Base-by-base conservation (phyloP, 2,113 vertebrate genomes). In the Lepus timidus region DNA sequence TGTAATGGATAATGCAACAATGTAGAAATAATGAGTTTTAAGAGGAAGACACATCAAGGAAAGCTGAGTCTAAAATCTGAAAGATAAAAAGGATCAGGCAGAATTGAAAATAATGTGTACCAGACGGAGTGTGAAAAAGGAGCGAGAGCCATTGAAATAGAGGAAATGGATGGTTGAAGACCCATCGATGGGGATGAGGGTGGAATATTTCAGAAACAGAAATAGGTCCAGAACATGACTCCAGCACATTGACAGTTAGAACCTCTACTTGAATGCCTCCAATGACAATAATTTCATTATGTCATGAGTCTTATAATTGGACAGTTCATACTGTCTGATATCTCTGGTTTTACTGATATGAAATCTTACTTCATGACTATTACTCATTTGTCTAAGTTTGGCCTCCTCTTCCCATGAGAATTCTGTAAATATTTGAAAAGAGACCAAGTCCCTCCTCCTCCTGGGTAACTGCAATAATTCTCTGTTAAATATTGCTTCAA, bases 121-220 rank as follows among this genome's bases (percentile, higher is more conserved):
- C 83, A 25, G 70, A 44, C 61, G 27, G n/a, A 81, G 2, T 29
- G 2, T 82, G 25, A 80, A 19, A 68, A 93, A 68, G 75, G 73
- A 88, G 14, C 44, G 11, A 51, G 55, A 93, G 27, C 61, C 51
- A 84, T 74, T 85, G 9, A 71, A 92, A 44, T 67, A 90, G 22
- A 79, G 22, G 70, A 70, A 84, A 55, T 67, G 68, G 22, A 44
- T 67, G 75, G 13, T 8, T 61, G 61, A 85, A 76, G 52, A 64
- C 44, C 62, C 61, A 85, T 36, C 62, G 49, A 73, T 39, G n/a
- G 82, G 33, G 78, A 90, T 49, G 65, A 62, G 4, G 27, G 29
- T n/a, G 49, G 81, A 90, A 64, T 88, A 75, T 82, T 80, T 51
- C n/a, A 91, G 22, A 9, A 70, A 62, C 62, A 96, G 68, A 89